Evolutionary conservation across 2,888 invertebrate genomes (phyloP).

Genomic region (Sylvicola cinctus): DNA sequence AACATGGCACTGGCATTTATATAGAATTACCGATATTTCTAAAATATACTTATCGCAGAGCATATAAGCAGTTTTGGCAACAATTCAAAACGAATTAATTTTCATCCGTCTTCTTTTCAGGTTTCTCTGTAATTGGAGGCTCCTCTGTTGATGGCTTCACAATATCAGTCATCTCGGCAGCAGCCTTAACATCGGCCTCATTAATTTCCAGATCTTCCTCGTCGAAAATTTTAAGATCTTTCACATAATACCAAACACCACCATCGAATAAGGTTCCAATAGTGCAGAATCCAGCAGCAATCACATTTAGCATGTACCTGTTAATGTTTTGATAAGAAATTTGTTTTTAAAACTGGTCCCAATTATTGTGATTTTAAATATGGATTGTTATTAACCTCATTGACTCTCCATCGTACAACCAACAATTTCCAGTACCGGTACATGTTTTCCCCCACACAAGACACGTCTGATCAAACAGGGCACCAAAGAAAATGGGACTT

Average conservation of each 20-base stretch:
- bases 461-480: constrained; percentile 39
- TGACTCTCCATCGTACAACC: constrained; percentile 46
- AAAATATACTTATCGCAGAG: too few species aligned
- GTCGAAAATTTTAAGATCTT: constrained; percentile 45
- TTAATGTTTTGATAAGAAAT: neutral
- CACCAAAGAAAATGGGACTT: constrained; percentile 55
- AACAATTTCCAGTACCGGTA: constrained; percentile 46
- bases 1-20: too few species aligned
- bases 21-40: too few species aligned
- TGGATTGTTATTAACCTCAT: constrained; percentile 19
- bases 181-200: too few species aligned
- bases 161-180: too few species aligned
- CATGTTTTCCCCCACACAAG: constrained; percentile 56
- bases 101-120: too few species aligned
- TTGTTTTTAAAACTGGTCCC: neutral
- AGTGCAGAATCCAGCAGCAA: constrained; percentile 39
- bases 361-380: neutral
- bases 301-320: constrained; percentile 40
- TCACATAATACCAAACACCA: constrained; percentile 46
- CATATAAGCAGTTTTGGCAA: too few species aligned
- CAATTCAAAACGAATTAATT: too few species aligned
- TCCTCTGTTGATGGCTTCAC: too few species aligned
- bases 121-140: too few species aligned
- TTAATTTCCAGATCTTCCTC: constrained; percentile 30
- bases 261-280: constrained; percentile 43